Conservation (phyloP, 2,888 invertebrate species). For the Osedax fenrisi region DNA sequence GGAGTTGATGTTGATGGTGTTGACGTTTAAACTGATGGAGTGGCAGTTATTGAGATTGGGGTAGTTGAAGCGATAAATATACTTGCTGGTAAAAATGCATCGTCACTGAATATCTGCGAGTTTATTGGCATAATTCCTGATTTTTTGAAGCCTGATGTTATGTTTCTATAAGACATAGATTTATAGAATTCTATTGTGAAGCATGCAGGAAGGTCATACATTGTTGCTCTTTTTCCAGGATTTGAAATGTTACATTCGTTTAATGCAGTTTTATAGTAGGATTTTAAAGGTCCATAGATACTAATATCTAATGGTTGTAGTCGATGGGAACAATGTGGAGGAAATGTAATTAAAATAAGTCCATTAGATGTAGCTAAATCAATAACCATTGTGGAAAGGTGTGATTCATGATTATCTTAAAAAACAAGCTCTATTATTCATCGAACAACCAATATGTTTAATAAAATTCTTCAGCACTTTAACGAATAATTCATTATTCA, state of each 20-base stretch:
- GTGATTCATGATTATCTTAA: constrained; percentile 27
- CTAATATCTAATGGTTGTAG: constrained; percentile 30
- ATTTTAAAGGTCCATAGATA: constrained; percentile 25
- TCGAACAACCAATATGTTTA: neutral
- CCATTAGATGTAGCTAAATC: constrained; percentile 23
- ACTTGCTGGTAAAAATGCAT: too few species aligned
- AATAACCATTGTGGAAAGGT: constrained; percentile 20
- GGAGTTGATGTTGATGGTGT: too few species aligned
- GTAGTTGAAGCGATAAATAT: too few species aligned
- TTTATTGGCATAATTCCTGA: too few species aligned
- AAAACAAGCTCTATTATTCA: constrained; percentile 16
- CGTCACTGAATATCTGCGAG: too few species aligned
- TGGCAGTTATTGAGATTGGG: too few species aligned
- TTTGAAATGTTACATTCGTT: constrained; percentile 19
- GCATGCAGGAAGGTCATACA: neutral
- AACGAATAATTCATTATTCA: neutral
- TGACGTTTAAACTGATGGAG: too few species aligned
- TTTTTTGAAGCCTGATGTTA: too few species aligned
- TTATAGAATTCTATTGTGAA: too few species aligned
- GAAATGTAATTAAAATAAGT: constrained; percentile 19
- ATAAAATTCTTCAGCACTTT: neutral
- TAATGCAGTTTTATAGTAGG: constrained; percentile 11
- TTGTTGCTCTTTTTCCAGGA: neutral
- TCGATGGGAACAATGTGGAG: constrained; percentile 25
- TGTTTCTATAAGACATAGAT: too few species aligned